Evolutionary conservation across 2,888 invertebrate genomes (phyloP).

Genomic region (Hofmannophila pseudospretella): DNA sequence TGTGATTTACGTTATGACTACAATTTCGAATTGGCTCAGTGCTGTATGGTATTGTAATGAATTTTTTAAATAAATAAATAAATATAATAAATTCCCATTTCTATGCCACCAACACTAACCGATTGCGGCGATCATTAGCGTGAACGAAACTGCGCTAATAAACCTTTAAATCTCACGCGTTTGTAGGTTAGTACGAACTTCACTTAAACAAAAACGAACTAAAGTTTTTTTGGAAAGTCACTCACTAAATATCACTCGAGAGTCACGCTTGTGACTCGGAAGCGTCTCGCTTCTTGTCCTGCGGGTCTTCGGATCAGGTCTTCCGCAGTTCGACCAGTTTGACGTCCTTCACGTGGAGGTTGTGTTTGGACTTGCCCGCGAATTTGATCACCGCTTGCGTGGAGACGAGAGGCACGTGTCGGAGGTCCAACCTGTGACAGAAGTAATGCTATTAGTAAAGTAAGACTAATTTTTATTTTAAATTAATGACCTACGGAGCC

Average conservation of each 20-base stretch:
- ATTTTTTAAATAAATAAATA: too few species aligned
- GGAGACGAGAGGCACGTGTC: constrained; percentile 88
- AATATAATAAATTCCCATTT: constrained; percentile 12
- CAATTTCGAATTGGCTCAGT: too few species aligned
- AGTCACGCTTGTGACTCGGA: constrained; percentile 11
- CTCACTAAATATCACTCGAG: constrained; percentile 4
- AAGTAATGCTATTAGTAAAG: too few species aligned
- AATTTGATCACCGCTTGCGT: constrained; percentile 91
- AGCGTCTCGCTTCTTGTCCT: constrained; percentile 4
- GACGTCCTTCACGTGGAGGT: constrained; percentile 87
- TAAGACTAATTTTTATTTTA: too few species aligned
- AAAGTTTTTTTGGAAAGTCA: constrained; percentile 1
- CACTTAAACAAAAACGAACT: neutral
- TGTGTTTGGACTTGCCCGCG: constrained; percentile 87
- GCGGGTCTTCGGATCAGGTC: constrained; percentile 52
- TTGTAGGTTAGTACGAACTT: too few species aligned
- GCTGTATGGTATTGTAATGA: too few species aligned
- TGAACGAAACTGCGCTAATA: neutral
- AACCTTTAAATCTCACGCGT: neutral
- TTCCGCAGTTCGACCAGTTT: constrained; percentile 83
- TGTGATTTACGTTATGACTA: too few species aligned
- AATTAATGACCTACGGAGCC: too few species aligned
- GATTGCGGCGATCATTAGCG: constrained; percentile 1
- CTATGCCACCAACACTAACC: constrained; percentile 27
- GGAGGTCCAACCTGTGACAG: constrained; percentile 81